Evolutionary conservation across 2,113 vertebrate genomes (phyloP), one percentile per base, ranked within the genome.

Genomic region (Amblyopsis rosae): DNA sequence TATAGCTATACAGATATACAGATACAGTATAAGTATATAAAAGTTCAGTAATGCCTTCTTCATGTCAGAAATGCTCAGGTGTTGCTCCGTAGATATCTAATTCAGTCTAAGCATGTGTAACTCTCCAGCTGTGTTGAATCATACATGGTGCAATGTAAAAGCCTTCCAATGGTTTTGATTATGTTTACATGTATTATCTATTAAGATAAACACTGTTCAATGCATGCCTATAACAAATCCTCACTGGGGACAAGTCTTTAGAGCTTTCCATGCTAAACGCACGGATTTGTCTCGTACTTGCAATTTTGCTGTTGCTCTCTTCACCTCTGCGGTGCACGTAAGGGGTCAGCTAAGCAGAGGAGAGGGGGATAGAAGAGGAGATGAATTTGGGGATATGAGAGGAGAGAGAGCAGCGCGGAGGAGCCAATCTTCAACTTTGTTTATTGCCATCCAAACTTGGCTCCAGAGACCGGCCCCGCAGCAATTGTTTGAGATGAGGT

Each of bases 401-500:
- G 50, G 49, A 60, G 13, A 60, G 61, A 57, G 65, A 12, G 19
- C 19, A 75, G 67, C 81, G 75, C 70, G 84, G 81, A 81, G 75
- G 76, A 86, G 83, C 71, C 75, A 82, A 70, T 82, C 80, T 82
- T 79, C 77, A 72, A 88, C 85, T 90, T 91, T 91, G 90, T 91
- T 93, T 92, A 91, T 87, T 89, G 85, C 88, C 86, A 83, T 87
- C 87, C 80, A 89, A 89, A 90, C 86, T 91, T 88, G 85, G 89
- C 89, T 89, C 79, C 41, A 10, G 35, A 53, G 70, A 79, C 56
- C 61, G 26, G 76, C 81, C 77, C 84, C 80, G 82, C 60, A 83
- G 81, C 83, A 82, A 90, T 91, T 93, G 90, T 91, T 90, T 90
- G 80, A 90, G 87, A 85, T 78, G 83, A 89, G 76, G 69, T 92